A percentile compares a stretch with the other conserved stretches of the same genome.
These are phyloP conservation scores for Macquaria ambigua DNA, from an alignment of 2,113 vertebrate species.

Conservation along the genomic window DNA sequence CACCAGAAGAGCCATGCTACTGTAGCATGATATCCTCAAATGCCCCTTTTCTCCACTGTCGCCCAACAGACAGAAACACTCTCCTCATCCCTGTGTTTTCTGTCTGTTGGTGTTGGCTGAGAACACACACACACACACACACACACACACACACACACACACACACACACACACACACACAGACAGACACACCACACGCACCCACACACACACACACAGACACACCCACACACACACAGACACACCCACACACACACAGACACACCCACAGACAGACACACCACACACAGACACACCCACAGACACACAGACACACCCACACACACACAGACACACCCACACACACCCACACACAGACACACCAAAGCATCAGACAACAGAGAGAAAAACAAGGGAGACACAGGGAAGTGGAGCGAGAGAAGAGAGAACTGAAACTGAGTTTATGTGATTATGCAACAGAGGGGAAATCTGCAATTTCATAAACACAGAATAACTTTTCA, in stretches of 20 bases:
- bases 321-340: background rate
- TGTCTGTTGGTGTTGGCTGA: slow-evolving; percentile 24
- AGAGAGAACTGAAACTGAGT: slow-evolving; percentile 30
- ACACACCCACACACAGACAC: background rate
- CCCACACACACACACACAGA: too few relatives aligned
- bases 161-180: too few relatives aligned
- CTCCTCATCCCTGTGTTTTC: slow-evolving; percentile 6
- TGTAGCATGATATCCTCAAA: slow-evolving; percentile 40
- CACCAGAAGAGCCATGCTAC: slow-evolving; percentile 26
- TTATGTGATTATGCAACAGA: slow-evolving; percentile 37
- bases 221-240: too few relatives aligned
- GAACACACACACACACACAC: slow-evolving; percentile 9
- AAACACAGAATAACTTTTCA: background rate
- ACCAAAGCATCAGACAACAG: background rate
- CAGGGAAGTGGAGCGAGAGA: slow-evolving; percentile 32
- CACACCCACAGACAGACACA: too few relatives aligned
- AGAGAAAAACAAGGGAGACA: slow-evolving; percentile 4
- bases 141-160: too few relatives aligned
- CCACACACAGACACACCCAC: too few relatives aligned
- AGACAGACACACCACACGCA: too few relatives aligned
- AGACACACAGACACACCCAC: too few relatives aligned
- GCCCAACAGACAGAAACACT: slow-evolving; percentile 18
- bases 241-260: too few relatives aligned
- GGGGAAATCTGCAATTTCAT: slow-evolving; percentile 14
- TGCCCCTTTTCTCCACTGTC: background rate